These are phyloP conservation scores for Nothocercus nigrocapillus DNA, from an alignment of 2,113 vertebrate genomes.

Conservation along the genomic window DNA sequence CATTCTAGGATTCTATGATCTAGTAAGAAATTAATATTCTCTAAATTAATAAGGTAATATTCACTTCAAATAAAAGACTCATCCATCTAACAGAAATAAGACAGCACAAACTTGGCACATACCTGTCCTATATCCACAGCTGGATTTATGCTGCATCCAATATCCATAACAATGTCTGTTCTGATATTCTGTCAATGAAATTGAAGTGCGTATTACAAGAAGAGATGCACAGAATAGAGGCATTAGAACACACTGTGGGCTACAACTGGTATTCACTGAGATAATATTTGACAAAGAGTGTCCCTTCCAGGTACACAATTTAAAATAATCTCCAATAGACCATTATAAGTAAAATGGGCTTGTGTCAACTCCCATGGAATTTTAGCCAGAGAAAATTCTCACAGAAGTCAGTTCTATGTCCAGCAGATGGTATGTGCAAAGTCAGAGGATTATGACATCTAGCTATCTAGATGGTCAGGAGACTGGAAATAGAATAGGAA, in stretches of 20 bases:
- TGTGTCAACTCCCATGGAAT: background rate
- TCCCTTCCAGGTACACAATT: background rate
- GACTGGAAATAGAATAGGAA: background rate
- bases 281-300: background rate
- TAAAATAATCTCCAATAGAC: background rate
- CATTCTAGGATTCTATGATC: background rate
- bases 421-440: background rate
- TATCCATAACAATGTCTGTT: conserved; percentile 89
- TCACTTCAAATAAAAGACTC: background rate
- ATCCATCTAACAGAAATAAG: background rate
- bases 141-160: conserved; percentile 90
- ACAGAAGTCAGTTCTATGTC: background rate
- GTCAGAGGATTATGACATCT: background rate
- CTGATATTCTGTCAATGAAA: conserved; percentile 82
- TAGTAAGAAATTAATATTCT: background rate
- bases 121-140: conserved; percentile 92
- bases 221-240: background rate
- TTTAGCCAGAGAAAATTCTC: background rate
- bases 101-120: background rate
- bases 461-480: background rate
- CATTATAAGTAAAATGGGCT: background rate
- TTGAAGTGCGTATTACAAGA: background rate
- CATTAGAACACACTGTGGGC: background rate
- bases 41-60: background rate
- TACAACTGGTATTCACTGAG: background rate